Evolutionary conservation across 2,113 vertebrate genomes (phyloP), one percentile per base, ranked within the genome.

Genomic region (Daubentonia madagascariensis): DNA sequence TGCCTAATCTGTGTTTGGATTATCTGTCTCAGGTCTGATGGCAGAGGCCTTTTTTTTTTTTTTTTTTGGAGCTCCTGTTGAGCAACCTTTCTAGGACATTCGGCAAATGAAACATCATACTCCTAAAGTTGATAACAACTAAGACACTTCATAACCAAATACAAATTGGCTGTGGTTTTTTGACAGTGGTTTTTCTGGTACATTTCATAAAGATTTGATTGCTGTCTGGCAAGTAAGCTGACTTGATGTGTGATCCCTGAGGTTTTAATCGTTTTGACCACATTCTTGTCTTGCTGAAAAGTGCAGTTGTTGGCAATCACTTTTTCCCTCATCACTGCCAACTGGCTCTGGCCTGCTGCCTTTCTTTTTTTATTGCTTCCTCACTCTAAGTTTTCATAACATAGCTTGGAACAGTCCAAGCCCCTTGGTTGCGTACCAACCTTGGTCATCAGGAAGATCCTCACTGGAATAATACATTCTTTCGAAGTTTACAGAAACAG

Each of bases 231-330:
- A 97, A 93, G 72, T 73, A 25, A 2, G 10, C 57, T 76, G 48
- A 96, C 93, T 84, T 97, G 76, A 96, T 97, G 81, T 14, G 7
- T 94, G 87, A 96, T 94, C 93, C 85, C 93, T 94, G 93, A 98
- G 96, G 91, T 97, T 97, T 96, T 91, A 96, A 85, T 96, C 6
- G 0, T 96, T 97, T 96, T 95, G 93, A 93, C 97, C 96, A 93
- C 73, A 97, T 96, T 94, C 91, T 98, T 97, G 68, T 95, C 93
- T 94, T 72, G 45, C 72, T 95, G 73, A 94, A 97, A 95, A 96
- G 91, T 97, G 67, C 67, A 95, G 57, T 92, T 91, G 67, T 83
- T 97, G 97, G 97, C 96, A 96, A 86, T 96, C 48, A 83, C 43
- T 93, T 79, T 68, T 94, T 92, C 32, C n/a, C 70, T 96, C 78